These are phyloP conservation scores for Pseudanteris insignis DNA, from an alignment of 2,888 invertebrate species.

Conservation along the genomic window DNA sequence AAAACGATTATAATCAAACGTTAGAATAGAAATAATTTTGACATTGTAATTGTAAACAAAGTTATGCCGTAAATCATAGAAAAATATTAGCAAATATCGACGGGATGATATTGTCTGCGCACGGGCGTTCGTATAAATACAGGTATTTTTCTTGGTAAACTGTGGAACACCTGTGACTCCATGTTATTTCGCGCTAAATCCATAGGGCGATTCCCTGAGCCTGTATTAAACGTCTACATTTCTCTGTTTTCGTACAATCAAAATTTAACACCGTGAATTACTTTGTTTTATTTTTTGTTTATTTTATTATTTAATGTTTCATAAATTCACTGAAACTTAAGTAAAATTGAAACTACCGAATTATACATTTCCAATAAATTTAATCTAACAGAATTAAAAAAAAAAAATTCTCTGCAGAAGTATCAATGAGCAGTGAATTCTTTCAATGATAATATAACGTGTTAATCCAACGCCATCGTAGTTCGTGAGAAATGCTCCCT, in stretches of 20 bases:
- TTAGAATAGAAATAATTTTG: conserved; percentile 6
- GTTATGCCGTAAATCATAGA: conserved; percentile 42
- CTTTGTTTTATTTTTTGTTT: too few relatives aligned
- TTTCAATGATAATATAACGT: conserved; percentile 46
- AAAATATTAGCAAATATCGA: conserved; percentile 6
- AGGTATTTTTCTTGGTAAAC: conserved; percentile 49
- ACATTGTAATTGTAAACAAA: too few relatives aligned
- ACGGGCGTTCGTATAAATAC: conserved; percentile 5
- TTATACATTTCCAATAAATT: too few relatives aligned
- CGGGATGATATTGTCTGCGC: conserved; percentile 7
- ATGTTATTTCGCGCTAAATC: conserved; percentile 54
- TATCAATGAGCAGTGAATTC: conserved; percentile 45
- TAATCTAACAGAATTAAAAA: conserved; percentile 6
- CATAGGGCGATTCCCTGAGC: conserved; percentile 13
- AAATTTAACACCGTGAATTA: conserved; percentile 16
- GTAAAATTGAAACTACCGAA: background rate
- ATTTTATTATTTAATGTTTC: too few relatives aligned
- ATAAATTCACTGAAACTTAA: too few relatives aligned
- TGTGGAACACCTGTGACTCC: conserved; percentile 62
- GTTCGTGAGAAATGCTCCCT: conserved; percentile 47
- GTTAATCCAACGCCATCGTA: conserved; percentile 49
- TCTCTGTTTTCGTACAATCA: conserved; percentile 17
- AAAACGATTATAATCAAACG: too few relatives aligned
- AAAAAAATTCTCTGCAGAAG: conserved; percentile 15
- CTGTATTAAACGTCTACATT: conserved; percentile 9